Evolutionary conservation across 2,888 invertebrate species (phyloP).

Genomic region (Agrotis clavis): DNA sequence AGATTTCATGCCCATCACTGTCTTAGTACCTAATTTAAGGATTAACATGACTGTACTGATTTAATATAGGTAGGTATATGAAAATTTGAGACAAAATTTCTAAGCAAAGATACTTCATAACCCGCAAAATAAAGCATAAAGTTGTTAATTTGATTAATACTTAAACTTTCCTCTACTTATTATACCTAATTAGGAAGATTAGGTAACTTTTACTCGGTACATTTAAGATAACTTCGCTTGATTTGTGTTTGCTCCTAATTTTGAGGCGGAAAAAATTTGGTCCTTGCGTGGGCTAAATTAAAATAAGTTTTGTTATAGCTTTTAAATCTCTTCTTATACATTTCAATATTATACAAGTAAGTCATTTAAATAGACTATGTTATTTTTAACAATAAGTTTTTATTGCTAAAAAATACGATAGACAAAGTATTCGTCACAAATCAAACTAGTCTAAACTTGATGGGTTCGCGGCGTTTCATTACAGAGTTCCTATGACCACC

Average conservation of each 20-base stretch:
- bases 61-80: conserved; percentile 23
- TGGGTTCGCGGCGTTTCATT: too few relatives aligned
- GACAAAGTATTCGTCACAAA: too few relatives aligned
- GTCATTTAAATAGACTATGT: too few relatives aligned
- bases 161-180: conserved; percentile 40
- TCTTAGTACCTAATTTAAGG: too few relatives aligned
- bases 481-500: too few relatives aligned
- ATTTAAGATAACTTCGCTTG: conserved; percentile 30
- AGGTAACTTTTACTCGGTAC: conserved; percentile 30
- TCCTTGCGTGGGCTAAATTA: neutral
- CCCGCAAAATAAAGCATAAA: conserved; percentile 49
- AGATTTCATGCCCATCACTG: too few relatives aligned
- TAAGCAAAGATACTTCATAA: conserved; percentile 36
- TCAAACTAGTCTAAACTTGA: too few relatives aligned
- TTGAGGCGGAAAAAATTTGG: conserved; percentile 6
- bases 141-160: conserved; percentile 52
- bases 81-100: conserved; percentile 28
- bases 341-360: too few relatives aligned
- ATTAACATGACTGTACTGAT: neutral
- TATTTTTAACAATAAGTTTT: too few relatives aligned
- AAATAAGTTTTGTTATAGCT: neutral
- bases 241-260: conserved; percentile 9
- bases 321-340: too few relatives aligned
- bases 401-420: too few relatives aligned
- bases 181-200: conserved; percentile 50